phyloP scores from a whole-genome alignment of 2,888 invertebrate genomes.

The Allygus modestus region DNA sequence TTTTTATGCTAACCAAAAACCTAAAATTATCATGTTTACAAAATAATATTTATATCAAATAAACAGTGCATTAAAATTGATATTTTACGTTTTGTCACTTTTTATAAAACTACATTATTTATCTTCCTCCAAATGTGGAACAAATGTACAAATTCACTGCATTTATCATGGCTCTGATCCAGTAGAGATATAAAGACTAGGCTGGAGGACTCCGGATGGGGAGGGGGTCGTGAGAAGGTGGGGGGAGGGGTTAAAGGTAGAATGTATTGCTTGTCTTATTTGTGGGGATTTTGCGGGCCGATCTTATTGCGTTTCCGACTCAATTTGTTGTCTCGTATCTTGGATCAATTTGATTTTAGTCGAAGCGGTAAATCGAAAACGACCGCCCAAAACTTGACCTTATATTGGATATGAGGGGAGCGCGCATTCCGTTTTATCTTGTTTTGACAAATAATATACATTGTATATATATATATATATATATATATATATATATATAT shows the following conservation, averaged over 20 bases:
- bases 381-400: slow-evolving; percentile 33
- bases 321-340: slow-evolving; percentile 43
- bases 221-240: neutral
- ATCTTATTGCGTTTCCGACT: slow-evolving; percentile 45
- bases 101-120: no score
- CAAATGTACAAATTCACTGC: neutral
- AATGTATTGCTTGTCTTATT: slow-evolving; percentile 45
- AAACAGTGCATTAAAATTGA: no score
- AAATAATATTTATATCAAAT: no score
- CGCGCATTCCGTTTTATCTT: neutral
- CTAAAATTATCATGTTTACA: no score
- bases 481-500: no score
- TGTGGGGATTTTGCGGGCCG: slow-evolving; percentile 41
- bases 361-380: slow-evolving; percentile 42
- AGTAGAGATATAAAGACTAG: slow-evolving; percentile 18
- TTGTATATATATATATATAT: no score
- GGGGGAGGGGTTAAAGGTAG: slow-evolving; percentile 24
- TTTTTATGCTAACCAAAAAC: no score
- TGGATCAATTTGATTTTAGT: slow-evolving; percentile 42
- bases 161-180: slow-evolving; percentile 2
- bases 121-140: neutral
- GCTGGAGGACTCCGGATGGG: neutral
- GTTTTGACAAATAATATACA: neutral
- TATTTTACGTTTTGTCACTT: no score
- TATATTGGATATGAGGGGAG: slow-evolving; percentile 31